Base-by-base conservation (phyloP, 2,797 vertebrate species). In the Coreius guichenoti region DNA sequence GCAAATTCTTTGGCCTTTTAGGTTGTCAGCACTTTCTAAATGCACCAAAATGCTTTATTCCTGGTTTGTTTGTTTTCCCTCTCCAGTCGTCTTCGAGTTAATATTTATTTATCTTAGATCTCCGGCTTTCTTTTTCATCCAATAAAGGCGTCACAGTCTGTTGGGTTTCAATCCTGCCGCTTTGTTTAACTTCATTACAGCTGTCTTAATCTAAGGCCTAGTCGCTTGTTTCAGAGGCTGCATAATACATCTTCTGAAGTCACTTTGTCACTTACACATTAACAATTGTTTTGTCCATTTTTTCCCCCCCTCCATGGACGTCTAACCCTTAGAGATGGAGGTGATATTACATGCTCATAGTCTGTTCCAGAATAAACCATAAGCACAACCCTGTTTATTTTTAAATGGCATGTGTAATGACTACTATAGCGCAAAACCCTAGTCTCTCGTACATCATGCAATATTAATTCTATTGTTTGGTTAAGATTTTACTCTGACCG, bases 91-190 rank as follows among this genome's bases (percentile, higher is more conserved):
- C 91, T 94, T 95, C 95, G 92, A 93, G 93, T 95, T 96, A 95
- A 97, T 97, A 95, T 97, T 96, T 97, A 98, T 98, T 97, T 95
- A 95, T 95, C 93, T 92, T 91, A 93, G 93, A 95, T 95, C 94
- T 93, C 89, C 87, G 87, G 86, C 94, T 94, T 91, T 94, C 89
- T 89, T 84, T 79, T 93, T 87, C 75, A 92, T 92, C 93, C 94
- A 95, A 93, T 96, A 96, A 94, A 94, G 94, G 94, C 96, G 96
- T 95, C 95, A 94, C 92, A 92, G 94, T 93, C 94, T 94, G 94
- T 96, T 96, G 95, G 91, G 89, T 95, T 93, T 91, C 90, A 93
- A 92, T 91, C 88, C 87, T 88, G 80, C 91, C 91, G 92, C 95
- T 96, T 96, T 96, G 96, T 96, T 97, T 95, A 94, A 94, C 91